A percentile compares a stretch with the other conserved stretches of the same genome.
These are phyloP conservation scores for Macrotis lagotis DNA, from an alignment of 2,113 vertebrate genomes.

Conservation along the genomic window DNA sequence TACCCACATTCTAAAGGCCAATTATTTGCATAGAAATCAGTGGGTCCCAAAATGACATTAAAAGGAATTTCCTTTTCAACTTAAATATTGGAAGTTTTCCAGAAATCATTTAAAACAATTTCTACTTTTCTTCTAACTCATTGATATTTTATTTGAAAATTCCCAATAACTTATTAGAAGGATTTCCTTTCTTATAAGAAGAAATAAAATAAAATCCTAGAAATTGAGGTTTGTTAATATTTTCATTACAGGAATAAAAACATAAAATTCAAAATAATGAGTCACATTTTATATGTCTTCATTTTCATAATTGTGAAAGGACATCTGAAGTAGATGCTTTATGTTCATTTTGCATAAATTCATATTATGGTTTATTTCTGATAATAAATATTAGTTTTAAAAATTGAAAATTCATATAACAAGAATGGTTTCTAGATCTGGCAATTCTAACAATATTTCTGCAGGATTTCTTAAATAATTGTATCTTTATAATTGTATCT, in stretches of 20 bases:
- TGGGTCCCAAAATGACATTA: not conserved
- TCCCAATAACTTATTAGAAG: conserved; percentile 28
- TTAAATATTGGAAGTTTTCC: not conserved
- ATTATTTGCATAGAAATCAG: conserved; percentile 9
- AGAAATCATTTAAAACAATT: conserved; percentile 26
- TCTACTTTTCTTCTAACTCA: not conserved
- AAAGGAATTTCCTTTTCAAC: not conserved
- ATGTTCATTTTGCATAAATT: conserved; percentile 15
- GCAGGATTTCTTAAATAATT: conserved; percentile 33
- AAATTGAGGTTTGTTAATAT: not conserved
- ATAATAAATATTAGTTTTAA: conserved; percentile 19
- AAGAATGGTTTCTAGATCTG: not conserved
- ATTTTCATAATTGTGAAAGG: conserved; percentile 45
- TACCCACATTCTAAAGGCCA: conserved; percentile 46
- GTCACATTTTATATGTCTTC: conserved; percentile 27
- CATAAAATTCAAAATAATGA: conserved; percentile 1
- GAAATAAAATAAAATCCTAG: not conserved
- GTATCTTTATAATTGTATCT: conserved; percentile 27
- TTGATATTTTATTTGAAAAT: conserved; percentile 46
- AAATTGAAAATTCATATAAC: not conserved
- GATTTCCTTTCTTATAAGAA: not conserved
- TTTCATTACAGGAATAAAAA: conserved; percentile 14
- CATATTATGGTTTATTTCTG: not conserved
- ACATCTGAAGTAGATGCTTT: conserved; percentile 20
- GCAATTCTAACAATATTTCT: not conserved